These are phyloP conservation scores for Oligia fasciuncula DNA, from an alignment of 2,888 invertebrate genomes.

Conservation along the genomic window DNA sequence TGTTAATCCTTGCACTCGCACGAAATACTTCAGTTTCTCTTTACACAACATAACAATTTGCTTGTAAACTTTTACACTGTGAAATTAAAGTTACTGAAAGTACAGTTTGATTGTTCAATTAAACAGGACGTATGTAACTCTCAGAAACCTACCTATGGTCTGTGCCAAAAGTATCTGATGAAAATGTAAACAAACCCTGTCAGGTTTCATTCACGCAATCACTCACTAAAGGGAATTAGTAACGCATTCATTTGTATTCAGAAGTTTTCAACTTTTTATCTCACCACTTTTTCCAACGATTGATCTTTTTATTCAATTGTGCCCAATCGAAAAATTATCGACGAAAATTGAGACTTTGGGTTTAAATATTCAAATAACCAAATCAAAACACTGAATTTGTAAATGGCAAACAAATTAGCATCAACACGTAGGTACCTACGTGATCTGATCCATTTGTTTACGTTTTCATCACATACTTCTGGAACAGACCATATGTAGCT, in stretches of 20 bases:
- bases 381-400: neutral
- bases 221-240: no score
- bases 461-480: neutral
- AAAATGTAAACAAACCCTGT: neutral
- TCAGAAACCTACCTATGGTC: neutral
- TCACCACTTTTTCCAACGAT: neutral
- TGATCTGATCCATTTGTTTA: neutral
- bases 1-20: slow-evolving; percentile 68
- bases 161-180: neutral
- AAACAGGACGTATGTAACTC: neutral
- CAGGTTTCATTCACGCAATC: neutral
- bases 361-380: neutral
- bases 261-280: neutral
- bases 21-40: slow-evolving; percentile 45
- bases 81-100: slow-evolving; percentile 13
- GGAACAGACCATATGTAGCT: neutral
- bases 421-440: neutral
- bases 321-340: neutral
- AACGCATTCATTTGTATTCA: no score
- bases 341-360: neutral
- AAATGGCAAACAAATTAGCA: neutral
- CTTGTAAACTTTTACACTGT: slow-evolving; percentile 18
- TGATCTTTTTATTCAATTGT: neutral
- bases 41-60: slow-evolving; percentile 39
- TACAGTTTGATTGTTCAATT: neutral